Evolutionary conservation across 2,888 invertebrate species (phyloP), one percentile per base, ranked within the genome.

Genomic region (Pseudococcus viburni): DNA sequence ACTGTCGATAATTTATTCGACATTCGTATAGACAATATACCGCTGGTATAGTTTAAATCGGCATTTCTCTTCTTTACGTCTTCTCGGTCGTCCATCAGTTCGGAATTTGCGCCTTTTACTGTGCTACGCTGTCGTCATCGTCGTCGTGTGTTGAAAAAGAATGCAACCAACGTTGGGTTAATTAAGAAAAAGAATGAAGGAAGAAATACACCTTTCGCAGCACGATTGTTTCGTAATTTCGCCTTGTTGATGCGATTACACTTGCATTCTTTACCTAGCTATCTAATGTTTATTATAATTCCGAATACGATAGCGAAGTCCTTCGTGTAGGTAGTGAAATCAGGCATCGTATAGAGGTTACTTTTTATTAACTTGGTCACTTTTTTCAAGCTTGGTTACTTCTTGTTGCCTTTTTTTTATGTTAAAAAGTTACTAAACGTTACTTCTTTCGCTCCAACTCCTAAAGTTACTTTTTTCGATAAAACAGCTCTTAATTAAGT

Each of bases 181-280:
- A 73, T 73, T 73, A 73, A 26, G 26, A 33, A 26, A 33, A 26
- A 64, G 12, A 51, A 17, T 51, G 17, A 17, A 51, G 15, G 5
- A 17, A 51, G 15, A 59, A 0, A 6, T 1, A 26, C 33, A 15
- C 33, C n/a, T 73, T 33, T 73, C 12, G 26, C 26, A 33, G 68
- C 68, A 73, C 68, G 68, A 26, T 73, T 73, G 26, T 73, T 73
- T 73, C n/a, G 68, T 73, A 73, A 73, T 73, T 33, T 33, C 26
- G 26, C 33, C 9, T 8, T 33, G 33, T 12, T 22, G 64, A 33
- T 5, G 64, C 5, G 19, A 11, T 7, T 59, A 59, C 22, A 64
- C 15, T 17, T 0, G 15, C 39, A 39, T 9, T 77, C 12, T 77
- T 15, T 15, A 33, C 26, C 26, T 33, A 33, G 26, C 26, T 33